Evolutionary conservation across 2,113 vertebrate genomes (phyloP).

Genomic region (Melanerpes formicivorus): DNA sequence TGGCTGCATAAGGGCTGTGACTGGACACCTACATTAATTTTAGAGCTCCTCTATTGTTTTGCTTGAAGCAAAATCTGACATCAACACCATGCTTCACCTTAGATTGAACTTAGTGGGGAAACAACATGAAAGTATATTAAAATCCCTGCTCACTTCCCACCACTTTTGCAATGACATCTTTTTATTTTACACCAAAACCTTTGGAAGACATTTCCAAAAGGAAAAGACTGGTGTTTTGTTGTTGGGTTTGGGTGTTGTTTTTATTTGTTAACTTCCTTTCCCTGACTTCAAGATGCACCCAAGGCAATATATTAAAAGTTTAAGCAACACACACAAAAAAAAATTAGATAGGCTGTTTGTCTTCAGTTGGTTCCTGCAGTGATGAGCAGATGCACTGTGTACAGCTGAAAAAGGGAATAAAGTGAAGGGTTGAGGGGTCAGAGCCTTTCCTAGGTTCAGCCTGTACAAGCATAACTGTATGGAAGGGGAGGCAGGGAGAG

Average conservation of each 20-base stretch:
- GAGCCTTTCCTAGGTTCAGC: neutral
- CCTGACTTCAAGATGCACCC: neutral
- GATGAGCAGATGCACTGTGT: neutral
- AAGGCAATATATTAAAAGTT: constrained; percentile 19
- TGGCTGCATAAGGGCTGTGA: constrained; percentile 70
- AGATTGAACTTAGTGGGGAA: constrained; percentile 65
- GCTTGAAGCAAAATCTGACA: constrained; percentile 73
- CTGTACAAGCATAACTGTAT: neutral
- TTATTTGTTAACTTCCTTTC: constrained; percentile 19
- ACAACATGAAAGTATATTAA: constrained; percentile 69
- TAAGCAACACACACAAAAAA: neutral
- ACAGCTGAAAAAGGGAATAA: neutral
- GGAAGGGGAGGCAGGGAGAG: neutral
- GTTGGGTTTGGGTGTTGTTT: neutral
- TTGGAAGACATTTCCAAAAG: constrained; percentile 35
- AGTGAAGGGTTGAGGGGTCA: neutral
- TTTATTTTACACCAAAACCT: constrained; percentile 42
- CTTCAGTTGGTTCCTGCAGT: neutral
- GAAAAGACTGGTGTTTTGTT: neutral
- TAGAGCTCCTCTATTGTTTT: constrained; percentile 66
- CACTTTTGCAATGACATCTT: constrained; percentile 49
- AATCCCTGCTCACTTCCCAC: constrained; percentile 53
- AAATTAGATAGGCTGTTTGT: neutral
- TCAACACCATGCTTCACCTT: constrained; percentile 68
- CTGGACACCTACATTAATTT: constrained; percentile 75